A percentile compares a stretch with the other conserved stretches of the same genome.
Evolutionary conservation across 1,140 invertebrate species (phyloP).

Genomic region (Lithobius niger): DNA sequence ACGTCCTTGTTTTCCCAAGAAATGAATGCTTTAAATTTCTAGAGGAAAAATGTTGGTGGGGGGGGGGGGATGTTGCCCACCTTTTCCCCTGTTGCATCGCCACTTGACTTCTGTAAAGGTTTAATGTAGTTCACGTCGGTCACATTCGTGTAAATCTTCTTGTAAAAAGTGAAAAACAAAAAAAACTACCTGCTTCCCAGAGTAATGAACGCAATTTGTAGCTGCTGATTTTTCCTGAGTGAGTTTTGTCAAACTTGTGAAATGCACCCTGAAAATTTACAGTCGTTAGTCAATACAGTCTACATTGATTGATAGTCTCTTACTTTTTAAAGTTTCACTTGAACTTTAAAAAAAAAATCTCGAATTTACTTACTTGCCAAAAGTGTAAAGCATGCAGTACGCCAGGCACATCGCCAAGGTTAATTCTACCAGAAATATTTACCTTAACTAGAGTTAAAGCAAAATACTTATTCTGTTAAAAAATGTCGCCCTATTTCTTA

Average conservation of each 20-base stretch:
- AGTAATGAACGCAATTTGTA: constrained; percentile 48
- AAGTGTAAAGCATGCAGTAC: constrained; percentile 49
- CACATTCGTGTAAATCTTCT: neutral
- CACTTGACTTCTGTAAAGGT: too few relatives aligned
- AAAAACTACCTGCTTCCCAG: constrained; percentile 49
- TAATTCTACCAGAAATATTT: constrained; percentile 47
- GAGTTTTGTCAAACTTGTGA: constrained; percentile 43
- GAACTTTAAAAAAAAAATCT: neutral
- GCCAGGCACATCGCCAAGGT: constrained; percentile 41
- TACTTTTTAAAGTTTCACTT: neutral
- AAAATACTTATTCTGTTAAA: too few relatives aligned
- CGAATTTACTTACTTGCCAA: constrained; percentile 41
- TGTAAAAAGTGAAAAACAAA: too few relatives aligned
- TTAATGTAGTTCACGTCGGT: too few relatives aligned
- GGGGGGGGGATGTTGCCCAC: too few relatives aligned
- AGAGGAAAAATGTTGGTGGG: too few relatives aligned
- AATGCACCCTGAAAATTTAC: constrained; percentile 37
- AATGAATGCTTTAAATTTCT: too few relatives aligned
- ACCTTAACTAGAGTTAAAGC: too few relatives aligned
- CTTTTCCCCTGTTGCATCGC: too few relatives aligned
- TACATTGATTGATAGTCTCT: neutral
- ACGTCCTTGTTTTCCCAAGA: too few relatives aligned
- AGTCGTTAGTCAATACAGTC: neutral
- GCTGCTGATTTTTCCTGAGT: constrained; percentile 44
- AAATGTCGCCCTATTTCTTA: too few relatives aligned